A percentile compares a stretch with the other conserved stretches of the same genome.
Evolutionary conservation across 2,113 vertebrate genomes (phyloP).

Genomic region (Istiophorus platypterus): DNA sequence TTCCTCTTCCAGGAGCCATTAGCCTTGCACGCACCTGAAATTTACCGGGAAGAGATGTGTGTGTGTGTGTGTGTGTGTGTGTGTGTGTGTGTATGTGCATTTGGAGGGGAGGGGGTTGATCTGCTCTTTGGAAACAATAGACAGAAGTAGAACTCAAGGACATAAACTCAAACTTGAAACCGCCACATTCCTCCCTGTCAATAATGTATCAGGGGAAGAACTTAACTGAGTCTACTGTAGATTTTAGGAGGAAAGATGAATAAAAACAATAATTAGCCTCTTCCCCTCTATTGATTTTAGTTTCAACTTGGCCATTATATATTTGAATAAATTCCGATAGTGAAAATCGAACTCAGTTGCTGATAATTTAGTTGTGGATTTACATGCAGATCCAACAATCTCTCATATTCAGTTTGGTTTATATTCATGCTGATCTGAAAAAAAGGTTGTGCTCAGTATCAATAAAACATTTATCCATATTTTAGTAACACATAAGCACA

Average conservation of each 20-base stretch:
- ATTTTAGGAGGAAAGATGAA: neutral
- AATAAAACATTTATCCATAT: neutral
- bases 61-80: constrained; percentile 39
- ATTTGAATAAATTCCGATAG: neutral
- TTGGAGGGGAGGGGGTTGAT: neutral
- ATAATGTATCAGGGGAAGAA: neutral
- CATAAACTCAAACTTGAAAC: constrained; percentile 45
- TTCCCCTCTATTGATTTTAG: neutral
- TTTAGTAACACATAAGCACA: neutral
- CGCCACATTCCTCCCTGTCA: constrained; percentile 17
- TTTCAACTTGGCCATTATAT: neutral
- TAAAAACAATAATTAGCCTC: neutral
- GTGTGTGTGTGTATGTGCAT: constrained; percentile 4
- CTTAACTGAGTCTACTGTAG: neutral
- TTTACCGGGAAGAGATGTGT: constrained; percentile 49
- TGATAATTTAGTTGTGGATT: neutral
- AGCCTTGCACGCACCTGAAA: constrained; percentile 81
- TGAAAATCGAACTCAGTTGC: neutral
- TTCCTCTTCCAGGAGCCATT: constrained; percentile 78
- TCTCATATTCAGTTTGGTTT: constrained; percentile 16
- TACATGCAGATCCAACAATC: neutral
- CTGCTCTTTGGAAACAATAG: constrained; percentile 46
- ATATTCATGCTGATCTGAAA: neutral
- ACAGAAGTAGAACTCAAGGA: constrained; percentile 41
- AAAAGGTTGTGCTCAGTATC: neutral